A percentile compares a stretch with the other conserved stretches of the same genome.
Conservation (phyloP, 2,888 invertebrate genomes). For the Eilema depressum region DNA sequence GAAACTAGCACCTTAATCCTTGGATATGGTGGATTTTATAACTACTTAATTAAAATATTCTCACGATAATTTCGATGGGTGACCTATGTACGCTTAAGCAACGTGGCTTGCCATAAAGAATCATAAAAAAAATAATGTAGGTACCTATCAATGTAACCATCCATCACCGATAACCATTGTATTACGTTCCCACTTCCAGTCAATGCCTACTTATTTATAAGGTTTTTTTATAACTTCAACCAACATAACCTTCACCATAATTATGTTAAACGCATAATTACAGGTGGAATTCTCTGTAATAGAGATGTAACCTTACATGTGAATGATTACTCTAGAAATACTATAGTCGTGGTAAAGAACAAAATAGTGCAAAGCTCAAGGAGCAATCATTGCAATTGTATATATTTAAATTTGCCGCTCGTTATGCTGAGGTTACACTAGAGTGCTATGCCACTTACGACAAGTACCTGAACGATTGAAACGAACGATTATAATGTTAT, state of each 20-base stretch:
- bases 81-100: background rate
- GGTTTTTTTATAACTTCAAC: background rate
- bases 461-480: background rate
- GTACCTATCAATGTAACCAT: background rate
- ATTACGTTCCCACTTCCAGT: background rate
- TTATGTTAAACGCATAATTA: conserved; percentile 1
- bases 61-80: background rate
- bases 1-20: background rate
- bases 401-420: background rate
- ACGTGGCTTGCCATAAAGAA: background rate
- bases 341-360: background rate
- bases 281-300: background rate
- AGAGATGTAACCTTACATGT: conserved; percentile 9
- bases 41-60: background rate
- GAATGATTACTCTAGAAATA: conserved; percentile 1
- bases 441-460: background rate
- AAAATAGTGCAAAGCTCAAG: conserved; percentile 5
- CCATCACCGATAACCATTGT: background rate
- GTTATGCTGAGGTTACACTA: background rate
- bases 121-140: background rate
- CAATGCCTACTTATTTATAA: background rate
- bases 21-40: background rate
- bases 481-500: no score
- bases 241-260: background rate
- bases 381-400: background rate